A percentile compares a stretch with the other conserved stretches of the same genome.
These are phyloP conservation scores for Cyprinodon variegatus DNA, from an alignment of 2,113 vertebrate species.

Conservation along the genomic window DNA sequence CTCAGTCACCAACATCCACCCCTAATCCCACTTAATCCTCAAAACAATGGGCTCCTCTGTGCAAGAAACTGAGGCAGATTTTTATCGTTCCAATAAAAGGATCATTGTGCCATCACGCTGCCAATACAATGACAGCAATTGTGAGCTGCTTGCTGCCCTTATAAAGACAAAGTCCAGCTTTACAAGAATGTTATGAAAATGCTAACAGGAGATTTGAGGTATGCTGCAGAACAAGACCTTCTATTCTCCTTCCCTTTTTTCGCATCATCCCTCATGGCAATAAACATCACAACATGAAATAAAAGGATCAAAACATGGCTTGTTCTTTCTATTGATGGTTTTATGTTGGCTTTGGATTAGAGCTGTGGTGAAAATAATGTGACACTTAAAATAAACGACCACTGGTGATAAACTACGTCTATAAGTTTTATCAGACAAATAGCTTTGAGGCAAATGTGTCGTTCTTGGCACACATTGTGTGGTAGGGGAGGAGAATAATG, in stretches of 20 bases:
- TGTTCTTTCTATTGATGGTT: neutral
- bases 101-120: conserved; percentile 59
- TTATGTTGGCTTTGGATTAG: neutral
- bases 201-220: neutral
- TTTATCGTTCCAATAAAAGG: conserved; percentile 71
- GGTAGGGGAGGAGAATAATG: neutral
- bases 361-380: neutral
- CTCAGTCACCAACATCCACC: conserved; percentile 62
- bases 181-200: conserved; percentile 1
- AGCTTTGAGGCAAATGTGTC: neutral
- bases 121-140: conserved; percentile 59
- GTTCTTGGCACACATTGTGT: neutral
- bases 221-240: neutral
- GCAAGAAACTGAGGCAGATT: conserved; percentile 74
- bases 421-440: neutral
- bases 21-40: conserved; percentile 76
- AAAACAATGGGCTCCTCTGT: conserved; percentile 75
- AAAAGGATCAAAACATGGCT: neutral
- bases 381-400: neutral
- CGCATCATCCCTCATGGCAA: neutral
- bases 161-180: conserved; percentile 18
- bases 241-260: neutral
- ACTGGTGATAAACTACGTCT: neutral
- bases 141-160: conserved; percentile 34
- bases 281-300: neutral